A percentile compares a stretch with the other conserved stretches of the same genome.
Evolutionary conservation across 2,797 vertebrate species (phyloP).

Genomic region (Neomorphus geoffroyi): DNA sequence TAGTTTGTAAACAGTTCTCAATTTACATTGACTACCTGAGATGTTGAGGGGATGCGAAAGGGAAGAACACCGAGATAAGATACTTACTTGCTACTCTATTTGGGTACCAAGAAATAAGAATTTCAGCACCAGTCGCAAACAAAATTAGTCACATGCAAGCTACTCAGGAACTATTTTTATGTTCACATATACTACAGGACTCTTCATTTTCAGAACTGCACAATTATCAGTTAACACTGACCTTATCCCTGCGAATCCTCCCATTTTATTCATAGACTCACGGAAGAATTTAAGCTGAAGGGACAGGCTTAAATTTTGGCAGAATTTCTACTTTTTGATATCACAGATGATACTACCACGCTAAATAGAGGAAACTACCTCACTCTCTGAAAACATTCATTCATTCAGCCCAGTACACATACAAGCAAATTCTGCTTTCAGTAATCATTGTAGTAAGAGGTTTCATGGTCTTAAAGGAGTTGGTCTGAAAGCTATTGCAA

Average conservation of each 20-base stretch:
- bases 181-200: background rate
- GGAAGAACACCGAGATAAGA: background rate
- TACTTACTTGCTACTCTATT: background rate
- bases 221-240: background rate
- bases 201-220: background rate
- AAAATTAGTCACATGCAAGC: background rate
- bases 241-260: background rate
- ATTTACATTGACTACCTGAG: background rate
- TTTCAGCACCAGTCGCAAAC: background rate
- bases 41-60: background rate
- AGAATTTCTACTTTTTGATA: background rate
- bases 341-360: accelerated
- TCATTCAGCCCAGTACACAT: background rate
- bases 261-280: background rate
- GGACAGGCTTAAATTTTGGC: background rate
- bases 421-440: conserved; percentile 37
- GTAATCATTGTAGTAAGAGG: background rate
- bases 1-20: background rate
- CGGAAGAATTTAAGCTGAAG: background rate
- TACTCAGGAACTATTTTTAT: background rate
- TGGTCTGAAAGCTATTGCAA: conserved; percentile 5
- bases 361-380: background rate
- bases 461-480: background rate
- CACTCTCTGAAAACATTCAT: conserved; percentile 6
- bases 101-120: background rate